phyloP scores from a whole-genome alignment of 2,113 vertebrate genomes.

The Oreochromis spilurus region DNA sequence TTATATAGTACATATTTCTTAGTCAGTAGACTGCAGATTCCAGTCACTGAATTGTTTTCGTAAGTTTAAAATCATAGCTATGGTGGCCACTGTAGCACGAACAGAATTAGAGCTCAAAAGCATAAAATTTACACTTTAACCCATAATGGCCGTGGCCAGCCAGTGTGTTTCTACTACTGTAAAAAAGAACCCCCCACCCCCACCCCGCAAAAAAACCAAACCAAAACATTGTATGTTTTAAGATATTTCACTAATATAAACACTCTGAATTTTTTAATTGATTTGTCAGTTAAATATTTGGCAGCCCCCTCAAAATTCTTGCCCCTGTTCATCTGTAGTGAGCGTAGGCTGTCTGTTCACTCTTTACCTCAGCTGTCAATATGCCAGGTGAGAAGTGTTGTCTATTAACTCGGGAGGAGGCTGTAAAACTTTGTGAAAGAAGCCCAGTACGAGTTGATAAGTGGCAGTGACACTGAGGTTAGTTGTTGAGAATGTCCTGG shows the following conservation, averaged over 20 bases:
- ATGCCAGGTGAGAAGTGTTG: background rate
- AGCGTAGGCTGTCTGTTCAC: background rate
- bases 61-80: background rate
- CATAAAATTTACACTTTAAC: background rate
- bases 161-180: background rate
- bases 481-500: background rate
- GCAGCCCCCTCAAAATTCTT: background rate
- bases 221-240: background rate
- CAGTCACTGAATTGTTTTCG: background rate
- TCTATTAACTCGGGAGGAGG: background rate
- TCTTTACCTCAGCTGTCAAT: background rate
- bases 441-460: background rate
- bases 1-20: background rate
- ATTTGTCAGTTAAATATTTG: background rate
- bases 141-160: background rate
- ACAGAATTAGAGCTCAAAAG: background rate
- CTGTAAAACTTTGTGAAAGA: background rate
- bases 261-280: background rate
- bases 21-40: background rate
- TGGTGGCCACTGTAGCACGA: background rate
- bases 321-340: background rate
- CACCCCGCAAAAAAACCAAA: fast-evolving
- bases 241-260: background rate
- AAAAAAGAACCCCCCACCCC: background rate
- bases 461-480: background rate